Evolutionary conservation across 2,888 invertebrate species (phyloP).

Genomic region (Plagiodera versicolora): DNA sequence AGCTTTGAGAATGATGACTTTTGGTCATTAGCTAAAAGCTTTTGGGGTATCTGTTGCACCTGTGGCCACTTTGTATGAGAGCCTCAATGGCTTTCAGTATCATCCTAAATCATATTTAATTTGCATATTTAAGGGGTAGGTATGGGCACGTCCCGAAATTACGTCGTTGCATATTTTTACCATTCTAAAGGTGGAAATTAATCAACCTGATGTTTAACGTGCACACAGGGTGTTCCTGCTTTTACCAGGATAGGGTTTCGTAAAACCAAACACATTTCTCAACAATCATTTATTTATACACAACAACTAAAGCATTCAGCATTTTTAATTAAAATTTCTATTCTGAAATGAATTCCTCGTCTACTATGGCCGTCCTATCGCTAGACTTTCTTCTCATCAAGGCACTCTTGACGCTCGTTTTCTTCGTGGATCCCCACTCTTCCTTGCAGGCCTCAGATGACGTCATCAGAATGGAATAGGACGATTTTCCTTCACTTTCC

Average conservation of each 20-base stretch:
- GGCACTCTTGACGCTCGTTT: slow-evolving; percentile 49
- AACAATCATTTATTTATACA: not conserved
- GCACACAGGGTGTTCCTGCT: no score
- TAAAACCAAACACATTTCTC: not conserved
- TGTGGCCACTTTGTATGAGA: slow-evolving; percentile 3
- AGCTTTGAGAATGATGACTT: not conserved
- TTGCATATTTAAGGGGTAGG: not conserved
- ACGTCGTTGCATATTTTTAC: not conserved
- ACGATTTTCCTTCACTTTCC: slow-evolving; percentile 65
- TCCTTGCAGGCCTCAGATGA: slow-evolving; percentile 65
- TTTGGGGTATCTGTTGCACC: slow-evolving; percentile 7
- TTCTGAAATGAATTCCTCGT: slow-evolving; percentile 48
- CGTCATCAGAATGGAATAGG: slow-evolving; percentile 68
- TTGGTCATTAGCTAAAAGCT: slow-evolving; percentile 9
- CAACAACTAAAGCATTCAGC: not conserved
- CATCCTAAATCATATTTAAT: not conserved
- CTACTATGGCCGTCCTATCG: slow-evolving; percentile 52
- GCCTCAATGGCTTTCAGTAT: not conserved
- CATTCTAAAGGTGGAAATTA: not conserved
- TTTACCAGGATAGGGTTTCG: no score
- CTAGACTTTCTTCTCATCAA: slow-evolving; percentile 49
- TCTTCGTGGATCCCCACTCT: slow-evolving; percentile 63
- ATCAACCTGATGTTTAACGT: no score
- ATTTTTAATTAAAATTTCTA: slow-evolving; percentile 22
- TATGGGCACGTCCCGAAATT: no score